Conservation (phyloP, 2,888 invertebrate genomes). For the Trisateles emortualis region DNA sequence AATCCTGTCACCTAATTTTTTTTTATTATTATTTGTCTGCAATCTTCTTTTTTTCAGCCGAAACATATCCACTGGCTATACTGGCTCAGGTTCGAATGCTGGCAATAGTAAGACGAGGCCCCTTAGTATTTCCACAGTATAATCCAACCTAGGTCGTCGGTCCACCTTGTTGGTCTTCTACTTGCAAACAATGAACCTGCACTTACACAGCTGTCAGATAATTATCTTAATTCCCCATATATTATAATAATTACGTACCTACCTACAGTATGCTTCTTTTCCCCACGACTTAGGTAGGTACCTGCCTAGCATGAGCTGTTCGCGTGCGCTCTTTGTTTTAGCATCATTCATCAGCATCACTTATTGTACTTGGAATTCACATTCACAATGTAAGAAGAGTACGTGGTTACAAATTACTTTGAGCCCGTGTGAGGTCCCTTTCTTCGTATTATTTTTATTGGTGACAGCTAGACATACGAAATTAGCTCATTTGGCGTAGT, state of each 20-base stretch:
- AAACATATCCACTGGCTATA: too few species aligned
- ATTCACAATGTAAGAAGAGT: too few species aligned
- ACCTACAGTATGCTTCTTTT: neutral
- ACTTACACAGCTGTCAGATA: slow-evolving; percentile 11
- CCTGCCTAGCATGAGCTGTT: neutral
- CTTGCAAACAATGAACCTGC: slow-evolving; percentile 16
- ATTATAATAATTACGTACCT: neutral
- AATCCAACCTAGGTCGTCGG: too few species aligned
- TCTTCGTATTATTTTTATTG: slow-evolving; percentile 9
- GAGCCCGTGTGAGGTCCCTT: too few species aligned
- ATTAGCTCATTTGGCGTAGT: slow-evolving; percentile 21
- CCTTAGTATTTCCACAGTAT: too few species aligned
- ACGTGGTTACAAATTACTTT: neutral
- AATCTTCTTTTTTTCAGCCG: too few species aligned
- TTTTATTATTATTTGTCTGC: too few species aligned
- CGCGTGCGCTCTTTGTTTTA: neutral
- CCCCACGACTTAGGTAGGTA: neutral
- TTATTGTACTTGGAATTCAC: too few species aligned
- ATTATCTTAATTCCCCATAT: slow-evolving; percentile 10
- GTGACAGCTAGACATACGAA: slow-evolving; percentile 11
- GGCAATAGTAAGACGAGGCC: too few species aligned
- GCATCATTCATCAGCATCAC: too few species aligned
- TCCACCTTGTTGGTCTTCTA: neutral
- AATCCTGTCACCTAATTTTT: too few species aligned
- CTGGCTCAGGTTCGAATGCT: too few species aligned